phyloP scores from a whole-genome alignment of 2,888 invertebrate genomes.

The Atherix ibis region DNA sequence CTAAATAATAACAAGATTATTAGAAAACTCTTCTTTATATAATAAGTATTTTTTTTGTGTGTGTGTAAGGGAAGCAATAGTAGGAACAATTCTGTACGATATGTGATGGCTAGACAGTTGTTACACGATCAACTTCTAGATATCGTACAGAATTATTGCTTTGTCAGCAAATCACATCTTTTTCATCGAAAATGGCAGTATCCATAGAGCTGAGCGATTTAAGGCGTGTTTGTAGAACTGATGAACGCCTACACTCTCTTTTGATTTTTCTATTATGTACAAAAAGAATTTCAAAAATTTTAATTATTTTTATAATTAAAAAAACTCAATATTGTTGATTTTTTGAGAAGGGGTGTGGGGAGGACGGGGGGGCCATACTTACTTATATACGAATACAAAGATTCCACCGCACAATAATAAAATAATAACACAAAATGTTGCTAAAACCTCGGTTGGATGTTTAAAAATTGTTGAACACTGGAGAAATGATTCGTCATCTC shows the following conservation, averaged over 20 bases:
- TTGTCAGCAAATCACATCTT: slow-evolving; percentile 90
- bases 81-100: slow-evolving; percentile 31
- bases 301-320: slow-evolving; percentile 32
- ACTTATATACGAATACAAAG: slow-evolving; percentile 38
- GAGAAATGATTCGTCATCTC: slow-evolving; percentile 62
- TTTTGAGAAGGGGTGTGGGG: background rate
- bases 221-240: slow-evolving; percentile 61
- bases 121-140: slow-evolving; percentile 78
- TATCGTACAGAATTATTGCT: slow-evolving; percentile 90
- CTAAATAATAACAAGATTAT: too few species aligned
- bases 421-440: slow-evolving; percentile 36
- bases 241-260: slow-evolving; percentile 51
- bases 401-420: slow-evolving; percentile 33
- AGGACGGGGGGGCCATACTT: slow-evolving; percentile 15
- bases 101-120: slow-evolving; percentile 59
- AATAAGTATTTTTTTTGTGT: too few species aligned
- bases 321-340: background rate
- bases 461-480: slow-evolving; percentile 65
- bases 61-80: too few species aligned
- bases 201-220: slow-evolving; percentile 59
- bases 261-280: slow-evolving; percentile 32
- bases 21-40: background rate
- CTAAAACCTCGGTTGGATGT: slow-evolving; percentile 57
- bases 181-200: slow-evolving; percentile 70
- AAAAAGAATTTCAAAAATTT: background rate